Conservation (phyloP, 2,113 vertebrate genomes). For the Cavia aperea region DNA sequence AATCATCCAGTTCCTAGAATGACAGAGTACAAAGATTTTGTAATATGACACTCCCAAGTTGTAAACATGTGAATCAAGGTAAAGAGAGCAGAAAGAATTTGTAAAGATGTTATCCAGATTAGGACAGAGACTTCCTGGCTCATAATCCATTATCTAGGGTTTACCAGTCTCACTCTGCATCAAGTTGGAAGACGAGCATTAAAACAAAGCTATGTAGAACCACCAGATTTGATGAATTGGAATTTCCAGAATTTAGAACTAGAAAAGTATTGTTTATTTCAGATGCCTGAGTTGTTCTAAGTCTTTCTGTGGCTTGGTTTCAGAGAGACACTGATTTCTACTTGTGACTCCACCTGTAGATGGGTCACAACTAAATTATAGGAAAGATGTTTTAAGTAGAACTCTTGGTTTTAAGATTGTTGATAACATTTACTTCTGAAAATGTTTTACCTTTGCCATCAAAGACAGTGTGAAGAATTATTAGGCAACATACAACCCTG, state of each 20-base stretch:
- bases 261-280: neutral
- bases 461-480: neutral
- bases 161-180: neutral
- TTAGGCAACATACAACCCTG: neutral
- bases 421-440: neutral
- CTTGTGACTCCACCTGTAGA: neutral
- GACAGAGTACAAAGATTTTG: neutral
- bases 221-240: neutral
- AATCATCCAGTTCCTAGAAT: neutral
- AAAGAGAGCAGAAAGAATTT: neutral
- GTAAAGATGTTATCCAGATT: neutral
- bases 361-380: neutral
- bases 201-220: neutral
- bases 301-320: neutral
- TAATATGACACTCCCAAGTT: neutral
- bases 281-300: neutral
- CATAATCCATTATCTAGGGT: neutral
- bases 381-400: neutral
- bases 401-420: neutral
- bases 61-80: neutral
- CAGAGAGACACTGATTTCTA: neutral
- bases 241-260: neutral
- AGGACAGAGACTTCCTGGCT: neutral
- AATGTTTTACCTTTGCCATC: slow-evolving; percentile 20
- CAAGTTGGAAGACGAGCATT: neutral